These are phyloP conservation scores for Danionella dracula DNA, from an alignment of 2,797 vertebrate species.

Conservation along the genomic window DNA sequence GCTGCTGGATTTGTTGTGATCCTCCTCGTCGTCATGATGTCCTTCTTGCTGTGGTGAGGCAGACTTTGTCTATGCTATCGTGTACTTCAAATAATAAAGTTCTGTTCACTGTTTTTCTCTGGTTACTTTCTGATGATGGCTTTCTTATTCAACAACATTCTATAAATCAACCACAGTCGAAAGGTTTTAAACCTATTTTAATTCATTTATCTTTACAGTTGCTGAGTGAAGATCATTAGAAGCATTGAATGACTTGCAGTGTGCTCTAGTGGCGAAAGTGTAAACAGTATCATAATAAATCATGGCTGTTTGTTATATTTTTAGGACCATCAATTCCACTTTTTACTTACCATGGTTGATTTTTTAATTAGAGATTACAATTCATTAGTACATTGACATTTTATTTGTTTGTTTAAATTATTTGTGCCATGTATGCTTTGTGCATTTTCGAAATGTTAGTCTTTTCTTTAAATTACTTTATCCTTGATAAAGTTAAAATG, in stretches of 20 bases:
- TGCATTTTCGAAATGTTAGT: no score
- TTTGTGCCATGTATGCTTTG: no score
- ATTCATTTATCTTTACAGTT: background rate
- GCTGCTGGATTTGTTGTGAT: conserved; percentile 74
- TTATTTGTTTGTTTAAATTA: no score
- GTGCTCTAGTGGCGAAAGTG: conserved; percentile 32
- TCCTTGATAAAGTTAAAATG: no score
- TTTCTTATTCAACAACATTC: background rate
- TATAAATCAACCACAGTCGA: background rate
- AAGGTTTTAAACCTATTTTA: background rate
- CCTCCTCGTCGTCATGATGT: conserved; percentile 74
- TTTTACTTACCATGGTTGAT: no score
- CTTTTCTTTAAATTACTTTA: no score
- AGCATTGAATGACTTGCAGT: background rate
- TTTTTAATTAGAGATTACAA: no score
- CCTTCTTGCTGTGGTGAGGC: conserved; percentile 81
- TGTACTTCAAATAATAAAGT: background rate
- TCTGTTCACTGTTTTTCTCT: background rate
- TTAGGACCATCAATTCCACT: no score
- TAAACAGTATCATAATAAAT: background rate
- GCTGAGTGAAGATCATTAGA: background rate
- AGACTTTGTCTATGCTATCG: background rate
- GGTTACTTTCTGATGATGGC: background rate
- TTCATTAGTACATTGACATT: no score
- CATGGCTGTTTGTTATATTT: no score